Conservation (phyloP, 2,113 vertebrate genomes). For the Apteryx mantelli region DNA sequence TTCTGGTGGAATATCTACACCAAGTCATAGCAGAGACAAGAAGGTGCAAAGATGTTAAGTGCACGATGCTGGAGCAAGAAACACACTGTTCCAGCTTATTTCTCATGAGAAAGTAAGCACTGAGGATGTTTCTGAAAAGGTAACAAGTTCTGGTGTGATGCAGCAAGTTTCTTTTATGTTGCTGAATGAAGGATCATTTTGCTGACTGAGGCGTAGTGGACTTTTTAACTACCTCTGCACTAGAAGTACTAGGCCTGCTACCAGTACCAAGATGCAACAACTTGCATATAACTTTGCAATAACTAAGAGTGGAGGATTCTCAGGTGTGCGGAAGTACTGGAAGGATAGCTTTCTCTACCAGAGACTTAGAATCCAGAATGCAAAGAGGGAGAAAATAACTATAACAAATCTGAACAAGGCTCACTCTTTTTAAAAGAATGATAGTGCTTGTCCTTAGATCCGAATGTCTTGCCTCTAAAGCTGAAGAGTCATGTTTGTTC, state of each 20-base stretch:
- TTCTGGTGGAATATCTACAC: background rate
- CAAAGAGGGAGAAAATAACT: background rate
- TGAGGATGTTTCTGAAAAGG: background rate
- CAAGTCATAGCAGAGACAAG: fast-evolving
- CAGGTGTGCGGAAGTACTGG: background rate
- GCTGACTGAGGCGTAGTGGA: background rate
- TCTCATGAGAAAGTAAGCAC: background rate
- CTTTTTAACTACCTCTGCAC: background rate
- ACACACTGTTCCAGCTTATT: background rate
- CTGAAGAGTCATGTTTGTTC: background rate
- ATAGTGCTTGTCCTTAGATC: background rate
- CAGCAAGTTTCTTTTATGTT: background rate
- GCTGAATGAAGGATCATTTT: background rate
- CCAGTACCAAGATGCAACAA: background rate
- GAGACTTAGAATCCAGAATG: background rate
- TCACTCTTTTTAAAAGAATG: background rate
- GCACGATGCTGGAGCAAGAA: background rate
- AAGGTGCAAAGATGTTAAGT: background rate
- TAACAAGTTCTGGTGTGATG: background rate
- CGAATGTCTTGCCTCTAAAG: background rate
- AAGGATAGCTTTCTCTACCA: background rate
- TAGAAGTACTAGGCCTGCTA: background rate
- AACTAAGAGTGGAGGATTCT: background rate
- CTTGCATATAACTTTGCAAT: background rate
- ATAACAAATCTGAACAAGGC: background rate